These are phyloP conservation scores for Leptodirus hochenwartii DNA, from an alignment of 2,888 invertebrate genomes.

Conservation along the genomic window DNA sequence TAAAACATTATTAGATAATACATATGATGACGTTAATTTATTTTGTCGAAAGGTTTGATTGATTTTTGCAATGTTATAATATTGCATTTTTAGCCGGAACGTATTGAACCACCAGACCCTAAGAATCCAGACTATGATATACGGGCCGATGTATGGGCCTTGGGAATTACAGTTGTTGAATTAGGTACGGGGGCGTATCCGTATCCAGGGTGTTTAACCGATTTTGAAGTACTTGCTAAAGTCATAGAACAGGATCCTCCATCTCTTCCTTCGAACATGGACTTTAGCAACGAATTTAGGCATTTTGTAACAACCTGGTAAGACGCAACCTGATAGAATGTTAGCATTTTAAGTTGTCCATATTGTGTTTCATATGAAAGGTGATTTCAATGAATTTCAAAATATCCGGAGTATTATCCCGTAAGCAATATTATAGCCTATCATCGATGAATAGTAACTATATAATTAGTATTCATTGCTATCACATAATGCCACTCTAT, in stretches of 20 bases:
- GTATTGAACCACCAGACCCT: slow-evolving; percentile 88
- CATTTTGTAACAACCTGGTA: slow-evolving; percentile 84
- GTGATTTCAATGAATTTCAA: no score
- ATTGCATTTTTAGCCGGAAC: slow-evolving; percentile 58
- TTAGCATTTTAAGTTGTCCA: slow-evolving; percentile 1
- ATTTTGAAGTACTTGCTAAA: slow-evolving; percentile 91
- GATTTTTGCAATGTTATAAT: slow-evolving; percentile 6
- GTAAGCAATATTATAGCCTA: not conserved
- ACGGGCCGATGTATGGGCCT: slow-evolving; percentile 97
- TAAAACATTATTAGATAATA: no score
- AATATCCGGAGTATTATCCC: no score
- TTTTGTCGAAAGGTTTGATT: no score
- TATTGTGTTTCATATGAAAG: no score
- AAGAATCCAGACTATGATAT: slow-evolving; percentile 93
- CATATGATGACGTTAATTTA: no score
- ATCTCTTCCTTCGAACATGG: slow-evolving; percentile 53
- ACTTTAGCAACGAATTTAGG: slow-evolving; percentile 73
- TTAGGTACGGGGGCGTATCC: slow-evolving; percentile 93
- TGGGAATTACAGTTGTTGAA: slow-evolving; percentile 92
- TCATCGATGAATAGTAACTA: no score
- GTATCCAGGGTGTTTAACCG: slow-evolving; percentile 85
- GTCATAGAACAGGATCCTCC: slow-evolving; percentile 81
- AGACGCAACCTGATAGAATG: no score
- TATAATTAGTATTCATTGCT: no score
- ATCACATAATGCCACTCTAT: no score